phyloP scores from a whole-genome alignment of 2,888 invertebrate species.

The Gibbula magus region DNA sequence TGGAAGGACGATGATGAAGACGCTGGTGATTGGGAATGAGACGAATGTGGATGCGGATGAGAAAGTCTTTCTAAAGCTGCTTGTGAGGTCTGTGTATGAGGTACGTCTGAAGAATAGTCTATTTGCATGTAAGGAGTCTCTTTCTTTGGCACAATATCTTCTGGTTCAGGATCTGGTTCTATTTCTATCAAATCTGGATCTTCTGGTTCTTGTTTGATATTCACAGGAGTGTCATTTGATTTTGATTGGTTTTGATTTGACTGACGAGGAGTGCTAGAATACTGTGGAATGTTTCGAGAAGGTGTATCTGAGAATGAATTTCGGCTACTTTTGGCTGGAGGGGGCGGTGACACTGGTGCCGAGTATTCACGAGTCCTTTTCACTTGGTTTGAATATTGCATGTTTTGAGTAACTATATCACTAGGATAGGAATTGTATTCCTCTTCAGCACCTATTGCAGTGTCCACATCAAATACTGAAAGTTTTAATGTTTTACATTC shows the following conservation, averaged over 20 bases:
- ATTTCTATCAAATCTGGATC: conserved; percentile 21
- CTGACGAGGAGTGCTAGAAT: background rate
- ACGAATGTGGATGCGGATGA: conserved; percentile 11
- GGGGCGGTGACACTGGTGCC: background rate
- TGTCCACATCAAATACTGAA: conserved; percentile 10
- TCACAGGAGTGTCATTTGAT: conserved; percentile 13
- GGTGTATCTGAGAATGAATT: conserved; percentile 14
- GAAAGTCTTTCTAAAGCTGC: conserved; percentile 9
- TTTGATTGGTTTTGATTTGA: background rate
- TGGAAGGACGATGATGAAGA: conserved; percentile 19
- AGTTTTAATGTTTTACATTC: conserved; percentile 15
- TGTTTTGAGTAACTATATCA: background rate
- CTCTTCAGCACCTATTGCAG: background rate
- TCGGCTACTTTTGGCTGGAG: background rate
- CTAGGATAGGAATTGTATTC: background rate
- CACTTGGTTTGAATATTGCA: background rate
- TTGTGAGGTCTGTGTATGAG: conserved; percentile 15
- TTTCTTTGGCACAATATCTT: conserved; percentile 17
- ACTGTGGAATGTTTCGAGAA: background rate
- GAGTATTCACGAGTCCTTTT: background rate
- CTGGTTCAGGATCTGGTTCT: conserved; percentile 12
- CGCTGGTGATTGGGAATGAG: conserved; percentile 11
- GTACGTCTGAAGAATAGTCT: conserved; percentile 15
- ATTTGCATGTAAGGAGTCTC: conserved; percentile 24
- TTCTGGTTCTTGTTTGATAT: conserved; percentile 18